Base-by-base conservation (phyloP, 1,140 invertebrate species). In the Euglossa dilemma region DNA sequence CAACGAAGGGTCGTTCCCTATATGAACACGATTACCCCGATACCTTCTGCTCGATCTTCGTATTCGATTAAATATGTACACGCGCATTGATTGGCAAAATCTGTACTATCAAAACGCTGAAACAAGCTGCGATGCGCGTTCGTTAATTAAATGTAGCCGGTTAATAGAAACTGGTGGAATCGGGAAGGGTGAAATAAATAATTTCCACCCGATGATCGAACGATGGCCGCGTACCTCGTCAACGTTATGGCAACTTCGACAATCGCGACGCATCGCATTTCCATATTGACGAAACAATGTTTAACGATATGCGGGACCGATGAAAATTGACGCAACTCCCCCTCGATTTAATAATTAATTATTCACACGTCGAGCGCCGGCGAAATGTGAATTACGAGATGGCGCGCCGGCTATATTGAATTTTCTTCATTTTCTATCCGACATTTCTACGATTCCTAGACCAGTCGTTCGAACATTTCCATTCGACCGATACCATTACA, bases 341-440 rank as follows among this genome's bases (percentile, higher is more conserved):
- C 67, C 36, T 57, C 56, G 66, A 52, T 72, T 72, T 61, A 50
- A 50, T 80, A 72, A 80, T 80, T 80, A 71, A 80, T 80, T 72
- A 72, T 61, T 72, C 77, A 16, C 77, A 71, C 45, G 45, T 47
- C 18, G 16, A 52, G 23, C 28, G 45, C 3, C 14, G 18, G 20
- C 43, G 12, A 50, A 77, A 56, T 45, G 50, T 77, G 54, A 76
- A 63, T 76, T 64, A 64, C 47, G 25, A 45, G 57, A 63, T 36
- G 9, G 47, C 18, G 23, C 25, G n/a, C 6, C 11, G 18, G 18
- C 45, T 36, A 63, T 25, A 20, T n/a, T 25, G 18, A 18, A 63
- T n/a, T 50, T 52, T 28, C n/a, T 47, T 74, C 11, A 20, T 73
- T 73, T n/a, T 71, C 45, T 36, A 20, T 59, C 28, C 0, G 71